phyloP scores from a whole-genome alignment of 2,113 vertebrate genomes.

The Menura novaehollandiae region DNA sequence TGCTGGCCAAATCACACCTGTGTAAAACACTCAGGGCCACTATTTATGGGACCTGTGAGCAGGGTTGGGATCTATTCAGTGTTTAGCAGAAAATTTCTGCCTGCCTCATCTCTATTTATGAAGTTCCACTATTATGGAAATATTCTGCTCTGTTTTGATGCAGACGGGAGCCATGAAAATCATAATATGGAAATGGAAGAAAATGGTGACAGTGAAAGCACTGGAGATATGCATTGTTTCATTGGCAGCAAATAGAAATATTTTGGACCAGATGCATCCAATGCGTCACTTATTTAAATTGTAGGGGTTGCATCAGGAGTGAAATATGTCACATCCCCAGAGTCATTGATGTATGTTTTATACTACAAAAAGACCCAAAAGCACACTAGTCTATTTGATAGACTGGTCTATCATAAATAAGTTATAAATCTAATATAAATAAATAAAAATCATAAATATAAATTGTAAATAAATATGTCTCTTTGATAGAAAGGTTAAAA shows the following conservation, averaged over 20 bases:
- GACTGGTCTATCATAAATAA: not conserved
- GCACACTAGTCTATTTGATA: not conserved
- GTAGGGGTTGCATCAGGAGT: not conserved
- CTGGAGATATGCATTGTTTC: not conserved
- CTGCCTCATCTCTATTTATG: not conserved
- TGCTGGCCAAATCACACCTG: not conserved
- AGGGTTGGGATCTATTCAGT: not conserved
- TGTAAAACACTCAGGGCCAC: not conserved
- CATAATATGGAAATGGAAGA: not conserved
- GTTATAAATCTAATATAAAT: not conserved
- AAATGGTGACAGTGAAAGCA: not conserved
- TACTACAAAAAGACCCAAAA: not conserved
- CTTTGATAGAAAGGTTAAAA: not conserved
- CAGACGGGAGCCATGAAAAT: not conserved
- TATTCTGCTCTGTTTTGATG: not conserved
- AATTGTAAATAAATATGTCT: not conserved
- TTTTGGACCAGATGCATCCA: not conserved
- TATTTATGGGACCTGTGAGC: not conserved
- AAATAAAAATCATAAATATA: not conserved
- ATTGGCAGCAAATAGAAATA: not conserved
- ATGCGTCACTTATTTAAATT: not conserved
- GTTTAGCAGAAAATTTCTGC: not conserved
- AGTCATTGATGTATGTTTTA: not conserved
- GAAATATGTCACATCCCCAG: not conserved
- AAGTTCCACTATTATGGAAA: not conserved